Conservation (phyloP, 2,888 invertebrate genomes). For the Parnassius glacialis region DNA sequence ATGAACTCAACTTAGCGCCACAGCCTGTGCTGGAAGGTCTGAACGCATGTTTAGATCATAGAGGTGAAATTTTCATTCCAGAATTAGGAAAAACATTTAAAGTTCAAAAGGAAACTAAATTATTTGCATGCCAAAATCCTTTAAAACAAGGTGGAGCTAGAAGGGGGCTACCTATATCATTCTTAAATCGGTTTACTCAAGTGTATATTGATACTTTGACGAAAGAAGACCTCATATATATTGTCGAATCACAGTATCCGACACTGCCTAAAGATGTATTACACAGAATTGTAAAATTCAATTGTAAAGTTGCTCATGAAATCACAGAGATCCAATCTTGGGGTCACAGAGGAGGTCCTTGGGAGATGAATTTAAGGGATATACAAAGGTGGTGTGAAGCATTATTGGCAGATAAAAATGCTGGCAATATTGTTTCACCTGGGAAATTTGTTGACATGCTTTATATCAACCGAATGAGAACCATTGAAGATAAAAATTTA, state of each 20-base stretch:
- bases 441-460: slow-evolving; percentile 88
- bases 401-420: slow-evolving; percentile 68
- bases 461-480: slow-evolving; percentile 93
- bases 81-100: slow-evolving; percentile 94
- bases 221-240: slow-evolving; percentile 84
- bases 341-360: slow-evolving; percentile 93
- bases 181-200: slow-evolving; percentile 98
- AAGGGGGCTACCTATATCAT: slow-evolving; percentile 97
- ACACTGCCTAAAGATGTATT: slow-evolving; percentile 82
- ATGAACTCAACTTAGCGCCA: slow-evolving; percentile 98
- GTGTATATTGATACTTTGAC: slow-evolving; percentile 86
- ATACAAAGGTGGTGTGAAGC: slow-evolving; percentile 95
- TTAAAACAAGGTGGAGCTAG: slow-evolving; percentile 96
- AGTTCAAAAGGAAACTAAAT: slow-evolving; percentile 87
- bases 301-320: slow-evolving; percentile 84
- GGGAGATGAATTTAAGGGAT: slow-evolving; percentile 98
- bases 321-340: slow-evolving; percentile 83
- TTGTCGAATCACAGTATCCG: slow-evolving; percentile 85
- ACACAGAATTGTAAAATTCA: slow-evolving; percentile 88
- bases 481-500: slow-evolving; percentile 86
- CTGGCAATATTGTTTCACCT: slow-evolving; percentile 57
- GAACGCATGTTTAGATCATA: slow-evolving; percentile 98
- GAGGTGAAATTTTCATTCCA: slow-evolving; percentile 97
- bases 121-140: slow-evolving; percentile 99
- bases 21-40: slow-evolving; percentile 99